Evolutionary conservation across 1,140 invertebrate species (phyloP).

Genomic region (Zaprionus kolodkinae): DNA sequence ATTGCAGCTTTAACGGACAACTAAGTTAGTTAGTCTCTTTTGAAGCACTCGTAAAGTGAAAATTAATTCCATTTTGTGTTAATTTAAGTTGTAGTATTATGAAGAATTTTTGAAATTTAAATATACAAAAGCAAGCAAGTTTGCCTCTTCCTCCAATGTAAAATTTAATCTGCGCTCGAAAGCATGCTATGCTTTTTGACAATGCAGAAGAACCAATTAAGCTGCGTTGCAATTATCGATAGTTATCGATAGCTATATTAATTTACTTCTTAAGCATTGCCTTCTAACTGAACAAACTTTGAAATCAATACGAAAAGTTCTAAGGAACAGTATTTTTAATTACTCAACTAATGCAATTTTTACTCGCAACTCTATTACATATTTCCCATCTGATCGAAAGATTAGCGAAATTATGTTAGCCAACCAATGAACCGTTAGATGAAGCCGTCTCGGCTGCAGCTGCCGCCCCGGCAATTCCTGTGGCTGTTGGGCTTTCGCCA

Average conservation of each 20-base stretch:
- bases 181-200: neutral
- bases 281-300: neutral
- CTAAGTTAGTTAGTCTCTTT: neutral
- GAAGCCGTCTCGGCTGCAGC: constrained; percentile 10
- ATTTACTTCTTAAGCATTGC: neutral
- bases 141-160: neutral
- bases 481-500: constrained; percentile 51
- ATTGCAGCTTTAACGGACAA: neutral
- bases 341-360: neutral
- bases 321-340: neutral
- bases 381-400: neutral
- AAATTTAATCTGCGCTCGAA: neutral
- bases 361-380: neutral
- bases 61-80: neutral
- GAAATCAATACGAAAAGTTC: neutral
- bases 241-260: neutral
- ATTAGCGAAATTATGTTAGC: constrained; percentile 21
- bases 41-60: neutral
- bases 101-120: no score
- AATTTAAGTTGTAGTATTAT: no score
- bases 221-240: no score
- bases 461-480: constrained; percentile 14
- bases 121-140: neutral
- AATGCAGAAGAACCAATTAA: neutral
- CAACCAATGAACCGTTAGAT: constrained; percentile 20